Evolutionary conservation across 2,113 vertebrate genomes (phyloP).

Genomic region (Python bivittatus): DNA sequence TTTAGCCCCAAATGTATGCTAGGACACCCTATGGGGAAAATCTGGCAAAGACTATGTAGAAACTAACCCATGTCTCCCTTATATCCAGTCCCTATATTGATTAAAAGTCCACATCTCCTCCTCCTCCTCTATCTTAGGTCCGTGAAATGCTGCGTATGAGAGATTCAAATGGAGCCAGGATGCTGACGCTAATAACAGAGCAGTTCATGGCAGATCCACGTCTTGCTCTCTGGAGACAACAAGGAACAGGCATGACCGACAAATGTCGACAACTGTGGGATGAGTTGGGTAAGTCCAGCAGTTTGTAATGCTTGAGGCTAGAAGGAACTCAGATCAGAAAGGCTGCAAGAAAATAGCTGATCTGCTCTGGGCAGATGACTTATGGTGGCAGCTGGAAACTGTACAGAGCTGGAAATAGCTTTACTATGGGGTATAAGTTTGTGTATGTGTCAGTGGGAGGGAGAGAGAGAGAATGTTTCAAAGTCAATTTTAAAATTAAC

Average conservation of each 20-base stretch:
- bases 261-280: slow-evolving; percentile 99
- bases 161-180: slow-evolving; percentile 96
- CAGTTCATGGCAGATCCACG: slow-evolving; percentile 99
- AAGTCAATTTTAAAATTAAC: background rate
- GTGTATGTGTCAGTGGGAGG: background rate
- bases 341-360: background rate
- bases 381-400: background rate
- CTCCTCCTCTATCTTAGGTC: slow-evolving; percentile 75
- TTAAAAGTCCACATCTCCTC: background rate
- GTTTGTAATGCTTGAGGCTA: background rate
- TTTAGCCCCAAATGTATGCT: background rate
- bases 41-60: background rate
- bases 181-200: slow-evolving; percentile 96
- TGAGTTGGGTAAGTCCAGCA: slow-evolving; percentile 80
- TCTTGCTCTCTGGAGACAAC: slow-evolving; percentile 95
- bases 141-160: slow-evolving; percentile 98
- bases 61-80: background rate
- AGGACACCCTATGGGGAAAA: background rate
- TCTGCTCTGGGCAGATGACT: background rate
- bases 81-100: background rate
- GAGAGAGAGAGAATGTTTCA: background rate
- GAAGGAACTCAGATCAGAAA: background rate
- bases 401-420: background rate
- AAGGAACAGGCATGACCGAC: slow-evolving; percentile 97
- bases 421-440: background rate